Evolutionary conservation across 1,140 invertebrate genomes (phyloP).

Genomic region (Solenopsis fugax): DNA sequence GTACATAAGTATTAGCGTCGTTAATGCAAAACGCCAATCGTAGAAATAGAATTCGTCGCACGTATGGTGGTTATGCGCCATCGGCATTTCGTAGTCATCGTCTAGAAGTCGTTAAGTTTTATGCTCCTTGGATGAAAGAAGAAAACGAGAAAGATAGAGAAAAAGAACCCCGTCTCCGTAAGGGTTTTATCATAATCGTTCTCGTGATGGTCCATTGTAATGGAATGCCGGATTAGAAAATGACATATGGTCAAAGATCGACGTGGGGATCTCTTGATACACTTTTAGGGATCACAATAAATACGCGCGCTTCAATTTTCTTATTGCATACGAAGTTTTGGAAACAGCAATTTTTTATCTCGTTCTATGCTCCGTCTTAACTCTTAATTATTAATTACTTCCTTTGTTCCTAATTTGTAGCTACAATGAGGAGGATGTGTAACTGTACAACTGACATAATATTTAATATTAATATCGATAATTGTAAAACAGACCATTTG

Average conservation of each 20-base stretch:
- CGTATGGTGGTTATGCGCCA: slow-evolving; percentile 37
- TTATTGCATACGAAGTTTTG: neutral
- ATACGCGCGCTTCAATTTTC: neutral
- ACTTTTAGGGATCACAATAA: neutral
- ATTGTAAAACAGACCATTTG: too few relatives aligned
- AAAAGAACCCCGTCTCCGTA: neutral
- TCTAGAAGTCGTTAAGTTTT: slow-evolving; percentile 55
- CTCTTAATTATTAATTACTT: neutral
- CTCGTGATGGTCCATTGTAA: slow-evolving; percentile 44
- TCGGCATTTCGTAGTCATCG: slow-evolving; percentile 50
- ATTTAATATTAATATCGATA: too few relatives aligned
- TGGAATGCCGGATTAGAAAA: slow-evolving; percentile 55
- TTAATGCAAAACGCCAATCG: slow-evolving; percentile 53
- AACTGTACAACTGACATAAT: too few relatives aligned
- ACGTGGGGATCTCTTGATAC: neutral
- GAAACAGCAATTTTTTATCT: neutral
- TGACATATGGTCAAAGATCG: slow-evolving; percentile 38
- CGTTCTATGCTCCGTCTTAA: neutral
- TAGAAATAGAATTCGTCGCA: slow-evolving; percentile 39
- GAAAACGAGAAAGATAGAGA: neutral
- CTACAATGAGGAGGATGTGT: too few relatives aligned
- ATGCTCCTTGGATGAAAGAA: slow-evolving; percentile 19
- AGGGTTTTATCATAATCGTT: slow-evolving; percentile 62
- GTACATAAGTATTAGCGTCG: neutral
- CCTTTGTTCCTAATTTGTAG: too few relatives aligned